Conservation (phyloP, 2,797 vertebrate genomes). For the Phalanger gymnotis region DNA sequence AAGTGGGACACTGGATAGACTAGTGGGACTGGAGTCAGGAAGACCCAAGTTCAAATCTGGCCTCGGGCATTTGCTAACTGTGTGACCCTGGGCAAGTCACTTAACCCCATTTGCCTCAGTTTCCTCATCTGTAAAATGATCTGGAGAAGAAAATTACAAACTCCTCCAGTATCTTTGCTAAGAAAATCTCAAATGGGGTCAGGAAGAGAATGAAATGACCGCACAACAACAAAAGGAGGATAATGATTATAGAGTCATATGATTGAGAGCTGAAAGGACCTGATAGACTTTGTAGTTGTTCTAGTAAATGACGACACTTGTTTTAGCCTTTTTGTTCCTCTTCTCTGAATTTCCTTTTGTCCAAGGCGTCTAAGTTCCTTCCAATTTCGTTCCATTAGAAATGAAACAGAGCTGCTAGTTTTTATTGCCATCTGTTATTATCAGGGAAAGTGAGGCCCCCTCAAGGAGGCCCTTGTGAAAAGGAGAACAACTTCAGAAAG, state of each 20-base stretch:
- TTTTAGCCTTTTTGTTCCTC: not conserved
- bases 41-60: not conserved
- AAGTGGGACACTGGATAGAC: not conserved
- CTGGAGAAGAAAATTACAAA: not conserved
- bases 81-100: not conserved
- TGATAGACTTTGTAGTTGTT: not conserved
- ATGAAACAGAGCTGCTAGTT: not conserved
- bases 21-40: not conserved
- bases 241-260: not conserved
- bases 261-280: not conserved
- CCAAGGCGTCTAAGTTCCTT: not conserved
- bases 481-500: not conserved
- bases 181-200: not conserved
- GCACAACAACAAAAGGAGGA: not conserved
- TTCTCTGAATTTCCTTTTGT: not conserved
- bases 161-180: not conserved
- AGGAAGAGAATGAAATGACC: not conserved
- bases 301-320: not conserved
- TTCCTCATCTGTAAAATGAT: not conserved
- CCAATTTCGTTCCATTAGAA: not conserved
- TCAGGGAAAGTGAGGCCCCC: not conserved
- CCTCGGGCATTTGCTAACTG: not conserved
- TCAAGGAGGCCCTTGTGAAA: not conserved
- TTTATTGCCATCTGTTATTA: not conserved
- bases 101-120: not conserved